Percentiles rank a stretch among this genome's conserved stretches.
Conservation (phyloP, 1,140 invertebrate species). For the Lordiphosa stackelbergi region DNA sequence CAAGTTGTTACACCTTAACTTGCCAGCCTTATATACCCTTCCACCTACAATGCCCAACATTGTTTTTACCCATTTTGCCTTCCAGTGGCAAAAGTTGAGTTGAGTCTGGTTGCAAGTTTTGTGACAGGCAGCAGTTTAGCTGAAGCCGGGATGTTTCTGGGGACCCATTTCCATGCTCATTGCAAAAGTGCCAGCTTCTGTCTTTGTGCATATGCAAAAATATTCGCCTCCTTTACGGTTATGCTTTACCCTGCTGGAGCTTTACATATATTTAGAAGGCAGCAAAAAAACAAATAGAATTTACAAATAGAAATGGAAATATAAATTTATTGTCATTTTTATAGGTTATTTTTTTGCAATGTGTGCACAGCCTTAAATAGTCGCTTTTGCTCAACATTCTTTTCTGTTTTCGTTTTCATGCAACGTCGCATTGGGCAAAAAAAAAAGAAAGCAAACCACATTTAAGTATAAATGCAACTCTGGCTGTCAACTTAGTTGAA, state of each 20-base stretch:
- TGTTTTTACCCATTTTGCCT: neutral
- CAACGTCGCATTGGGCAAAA: constrained; percentile 51
- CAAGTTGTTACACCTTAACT: no score
- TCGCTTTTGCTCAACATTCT: neutral
- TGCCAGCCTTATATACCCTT: no score
- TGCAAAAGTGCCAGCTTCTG: constrained; percentile 40
- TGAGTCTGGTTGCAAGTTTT: constrained; percentile 39
- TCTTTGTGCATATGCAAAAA: constrained; percentile 50
- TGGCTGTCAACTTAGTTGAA: constrained; percentile 36
- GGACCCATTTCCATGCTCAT: constrained; percentile 14
- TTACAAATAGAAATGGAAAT: no score
- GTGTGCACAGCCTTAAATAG: no score
- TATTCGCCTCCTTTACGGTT: constrained; percentile 15
- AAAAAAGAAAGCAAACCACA: constrained; percentile 13
- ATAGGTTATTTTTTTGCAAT: no score
- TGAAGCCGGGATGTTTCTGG: constrained; percentile 18
- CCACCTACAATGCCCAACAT: neutral
- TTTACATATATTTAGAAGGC: neutral
- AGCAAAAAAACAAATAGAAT: no score
- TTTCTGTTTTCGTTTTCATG: constrained; percentile 51
- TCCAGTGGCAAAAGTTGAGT: constrained; percentile 34
- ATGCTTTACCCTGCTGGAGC: constrained; percentile 4
- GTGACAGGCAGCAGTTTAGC: constrained; percentile 43
- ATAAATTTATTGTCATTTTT: no score
- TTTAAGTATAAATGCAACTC: constrained; percentile 16